Evolutionary conservation across 1,140 invertebrate genomes (phyloP).

Genomic region (Drosophila ananassae): DNA sequence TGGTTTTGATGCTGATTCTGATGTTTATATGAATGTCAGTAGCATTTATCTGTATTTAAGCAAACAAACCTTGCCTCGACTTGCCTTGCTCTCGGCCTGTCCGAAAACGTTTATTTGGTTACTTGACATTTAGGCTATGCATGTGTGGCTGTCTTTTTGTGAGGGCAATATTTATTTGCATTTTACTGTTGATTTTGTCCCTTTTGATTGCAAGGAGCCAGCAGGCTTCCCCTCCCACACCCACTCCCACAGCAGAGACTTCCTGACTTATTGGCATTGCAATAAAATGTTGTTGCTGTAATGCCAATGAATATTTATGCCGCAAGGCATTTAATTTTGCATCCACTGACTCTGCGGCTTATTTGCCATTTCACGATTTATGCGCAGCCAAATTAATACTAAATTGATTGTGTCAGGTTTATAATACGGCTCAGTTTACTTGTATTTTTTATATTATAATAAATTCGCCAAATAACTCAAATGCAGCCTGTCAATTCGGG

Average conservation of each 20-base stretch:
- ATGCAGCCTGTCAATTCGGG: constrained; percentile 5
- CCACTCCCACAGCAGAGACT: constrained; percentile 46
- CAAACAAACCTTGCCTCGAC: constrained; percentile 65
- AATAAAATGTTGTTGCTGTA: constrained; percentile 64
- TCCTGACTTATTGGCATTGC: constrained; percentile 51
- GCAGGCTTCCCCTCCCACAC: too few relatives aligned
- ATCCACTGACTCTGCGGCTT: constrained; percentile 63
- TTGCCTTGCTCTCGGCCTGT: constrained; percentile 43
- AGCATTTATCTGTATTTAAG: constrained; percentile 77
- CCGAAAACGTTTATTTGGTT: constrained; percentile 73
- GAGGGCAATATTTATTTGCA: constrained; percentile 74
- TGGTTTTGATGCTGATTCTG: constrained; percentile 8
- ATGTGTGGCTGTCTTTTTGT: constrained; percentile 13
- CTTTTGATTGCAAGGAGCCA: constrained; percentile 69
- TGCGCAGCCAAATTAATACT: constrained; percentile 70
- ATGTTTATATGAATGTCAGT: constrained; percentile 67
- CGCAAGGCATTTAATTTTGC: constrained; percentile 68
- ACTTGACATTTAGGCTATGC: constrained; percentile 60
- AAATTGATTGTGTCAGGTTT: constrained; percentile 70
- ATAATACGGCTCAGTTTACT: constrained; percentile 27
- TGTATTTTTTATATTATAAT: constrained; percentile 10
- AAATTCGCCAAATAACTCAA: constrained; percentile 20
- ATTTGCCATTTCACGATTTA: constrained; percentile 70
- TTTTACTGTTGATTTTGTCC: constrained; percentile 80
- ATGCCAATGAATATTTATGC: constrained; percentile 77